phyloP scores from a whole-genome alignment of 2,113 vertebrate species.

The Tachycineta bicolor region DNA sequence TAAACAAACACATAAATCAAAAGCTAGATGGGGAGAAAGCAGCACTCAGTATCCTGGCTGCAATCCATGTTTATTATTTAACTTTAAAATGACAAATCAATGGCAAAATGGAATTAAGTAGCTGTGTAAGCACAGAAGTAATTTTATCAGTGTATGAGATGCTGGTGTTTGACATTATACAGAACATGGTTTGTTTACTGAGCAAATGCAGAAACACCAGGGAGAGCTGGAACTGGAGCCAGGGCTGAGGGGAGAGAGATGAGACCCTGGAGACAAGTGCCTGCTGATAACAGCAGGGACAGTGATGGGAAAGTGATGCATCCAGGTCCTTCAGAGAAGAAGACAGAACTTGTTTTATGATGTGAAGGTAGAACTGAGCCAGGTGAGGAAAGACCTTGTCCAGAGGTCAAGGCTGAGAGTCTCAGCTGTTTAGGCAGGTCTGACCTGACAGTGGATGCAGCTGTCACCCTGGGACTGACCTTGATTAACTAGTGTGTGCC shows the following conservation, averaged over 20 bases:
- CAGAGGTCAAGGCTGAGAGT: background rate
- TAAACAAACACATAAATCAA: slow-evolving; percentile 59
- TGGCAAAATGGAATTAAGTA: slow-evolving; percentile 47
- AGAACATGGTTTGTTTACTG: background rate
- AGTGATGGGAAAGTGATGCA: background rate
- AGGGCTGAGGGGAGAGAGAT: background rate
- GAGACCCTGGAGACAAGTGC: background rate
- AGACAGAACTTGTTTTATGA: background rate
- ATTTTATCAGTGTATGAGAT: slow-evolving; percentile 5
- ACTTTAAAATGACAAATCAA: slow-evolving; percentile 71
- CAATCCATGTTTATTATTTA: slow-evolving; percentile 63
- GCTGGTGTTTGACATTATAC: background rate
- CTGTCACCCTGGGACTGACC: background rate
- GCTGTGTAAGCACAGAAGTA: slow-evolving; percentile 28
- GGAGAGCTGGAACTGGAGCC: background rate
- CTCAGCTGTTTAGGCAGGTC: background rate
- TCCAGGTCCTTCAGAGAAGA: background rate
- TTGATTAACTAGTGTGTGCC: background rate
- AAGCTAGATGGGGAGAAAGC: background rate
- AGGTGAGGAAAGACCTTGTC: background rate
- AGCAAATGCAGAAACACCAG: background rate
- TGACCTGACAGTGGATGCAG: background rate
- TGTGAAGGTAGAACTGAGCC: background rate
- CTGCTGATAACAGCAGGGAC: background rate
- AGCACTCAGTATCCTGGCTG: slow-evolving; percentile 26